Conservation (phyloP, 2,888 invertebrate genomes). For the Xestia c-nigrum region DNA sequence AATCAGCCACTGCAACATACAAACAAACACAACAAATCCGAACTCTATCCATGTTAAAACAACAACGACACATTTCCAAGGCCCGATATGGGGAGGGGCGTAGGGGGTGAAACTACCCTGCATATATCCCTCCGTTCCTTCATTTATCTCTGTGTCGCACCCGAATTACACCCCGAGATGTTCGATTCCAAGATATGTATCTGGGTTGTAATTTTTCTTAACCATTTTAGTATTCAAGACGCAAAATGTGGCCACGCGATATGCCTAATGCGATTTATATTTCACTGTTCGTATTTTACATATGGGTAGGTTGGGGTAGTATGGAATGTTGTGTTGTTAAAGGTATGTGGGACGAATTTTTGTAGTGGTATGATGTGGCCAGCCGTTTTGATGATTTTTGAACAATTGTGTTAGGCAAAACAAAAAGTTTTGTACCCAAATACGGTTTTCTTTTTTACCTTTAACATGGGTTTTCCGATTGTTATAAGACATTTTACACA, state of each 20-base stretch:
- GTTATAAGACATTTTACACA: not conserved
- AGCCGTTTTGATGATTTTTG: not conserved
- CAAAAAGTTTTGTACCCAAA: not conserved
- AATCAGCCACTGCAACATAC: constrained; percentile 46
- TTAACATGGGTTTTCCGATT: not conserved
- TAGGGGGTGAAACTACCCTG: constrained; percentile 69
- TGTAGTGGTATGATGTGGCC: not conserved
- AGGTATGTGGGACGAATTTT: constrained; percentile 13
- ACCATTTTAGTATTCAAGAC: constrained; percentile 82
- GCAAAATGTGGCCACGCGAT: constrained; percentile 76
- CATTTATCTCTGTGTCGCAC: constrained; percentile 79
- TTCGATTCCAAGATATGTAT: constrained; percentile 83
- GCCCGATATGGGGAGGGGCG: constrained; percentile 66
- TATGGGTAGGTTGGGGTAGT: constrained; percentile 34
- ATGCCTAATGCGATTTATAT: constrained; percentile 77
- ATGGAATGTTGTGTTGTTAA: constrained; percentile 22
- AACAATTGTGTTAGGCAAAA: not conserved
- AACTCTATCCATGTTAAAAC: constrained; percentile 65
- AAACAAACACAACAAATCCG: constrained; percentile 62
- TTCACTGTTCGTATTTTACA: constrained; percentile 60
- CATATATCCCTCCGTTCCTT: constrained; percentile 66
- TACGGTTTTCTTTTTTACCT: not conserved
- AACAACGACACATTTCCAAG: constrained; percentile 72
- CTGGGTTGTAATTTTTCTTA: constrained; percentile 85
- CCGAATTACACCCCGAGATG: constrained; percentile 81